A percentile compares a stretch with the other conserved stretches of the same genome.
Conservation (phyloP, 2,113 vertebrate genomes). For the Silurus asotus region DNA sequence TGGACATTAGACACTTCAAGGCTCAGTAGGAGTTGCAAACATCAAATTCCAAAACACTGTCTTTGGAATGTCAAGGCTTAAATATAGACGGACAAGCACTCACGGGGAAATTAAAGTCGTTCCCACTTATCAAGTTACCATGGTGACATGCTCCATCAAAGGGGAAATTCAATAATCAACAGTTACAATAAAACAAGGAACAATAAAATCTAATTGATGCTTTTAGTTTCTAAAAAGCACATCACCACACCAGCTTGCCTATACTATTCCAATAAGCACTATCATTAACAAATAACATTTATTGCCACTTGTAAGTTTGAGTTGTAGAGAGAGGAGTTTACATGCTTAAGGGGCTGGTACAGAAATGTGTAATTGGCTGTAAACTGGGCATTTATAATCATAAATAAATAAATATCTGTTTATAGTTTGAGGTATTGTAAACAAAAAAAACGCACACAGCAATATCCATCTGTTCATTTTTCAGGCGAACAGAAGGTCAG, state of each 20-base stretch:
- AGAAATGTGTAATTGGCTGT: conserved; percentile 22
- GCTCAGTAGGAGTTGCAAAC: conserved; percentile 7
- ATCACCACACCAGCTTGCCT: background rate
- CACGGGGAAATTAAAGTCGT: no score
- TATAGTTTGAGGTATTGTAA: conserved; percentile 4
- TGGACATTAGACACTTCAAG: background rate
- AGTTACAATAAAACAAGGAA: background rate
- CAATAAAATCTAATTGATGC: background rate
- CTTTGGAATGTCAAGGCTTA: conserved; percentile 18
- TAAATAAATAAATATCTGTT: background rate
- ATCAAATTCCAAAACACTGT: background rate
- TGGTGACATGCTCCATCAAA: background rate
- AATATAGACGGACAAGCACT: background rate
- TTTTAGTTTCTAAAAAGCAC: background rate
- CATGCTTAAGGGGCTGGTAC: background rate
- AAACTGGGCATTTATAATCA: background rate
- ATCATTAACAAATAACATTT: background rate
- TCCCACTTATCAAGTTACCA: background rate
- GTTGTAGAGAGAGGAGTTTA: background rate
- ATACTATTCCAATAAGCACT: background rate
- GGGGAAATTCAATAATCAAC: background rate
- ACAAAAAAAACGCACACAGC: conserved; percentile 7
- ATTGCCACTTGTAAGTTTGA: background rate
- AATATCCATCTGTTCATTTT: conserved; percentile 13
- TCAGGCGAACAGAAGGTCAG: conserved; percentile 14